phyloP scores from a whole-genome alignment of 53 echinoderm and acorn worm species.

The Apostichopus leukothele region DNA sequence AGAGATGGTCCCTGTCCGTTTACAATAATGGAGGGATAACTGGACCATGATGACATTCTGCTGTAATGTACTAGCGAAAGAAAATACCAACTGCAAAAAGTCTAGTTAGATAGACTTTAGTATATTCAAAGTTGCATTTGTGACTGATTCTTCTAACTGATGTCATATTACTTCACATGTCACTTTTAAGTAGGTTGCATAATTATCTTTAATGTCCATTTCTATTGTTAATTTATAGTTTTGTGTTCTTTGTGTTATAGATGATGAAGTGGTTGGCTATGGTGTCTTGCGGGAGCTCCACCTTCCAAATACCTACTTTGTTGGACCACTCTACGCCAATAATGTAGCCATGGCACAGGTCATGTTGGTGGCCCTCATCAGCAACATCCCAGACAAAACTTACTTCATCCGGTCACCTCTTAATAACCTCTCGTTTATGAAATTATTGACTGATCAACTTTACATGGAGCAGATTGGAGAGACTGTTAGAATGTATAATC shows the following conservation, averaged over 20 bases:
- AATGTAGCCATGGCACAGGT: constrained; percentile 84
- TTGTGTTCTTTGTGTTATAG: constrained; percentile 44
- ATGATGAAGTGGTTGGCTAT: constrained; percentile 78
- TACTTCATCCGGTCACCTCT: constrained; percentile 78
- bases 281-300: constrained; percentile 73
- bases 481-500: constrained; percentile 80
- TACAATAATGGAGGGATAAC: no score
- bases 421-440: constrained; percentile 78
- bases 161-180: no score
- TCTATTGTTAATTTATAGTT: not conserved
- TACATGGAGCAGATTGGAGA: constrained; percentile 80
- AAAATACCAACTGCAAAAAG: no score
- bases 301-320: constrained; percentile 55
- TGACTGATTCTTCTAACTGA: no score
- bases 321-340: constrained; percentile 80
- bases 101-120: no score
- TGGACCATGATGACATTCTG: no score
- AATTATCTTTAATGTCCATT: no score
- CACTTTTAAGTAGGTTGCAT: no score
- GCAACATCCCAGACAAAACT: constrained; percentile 69
- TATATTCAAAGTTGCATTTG: no score
- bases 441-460: constrained; percentile 65
- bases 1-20: no score
- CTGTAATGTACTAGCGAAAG: no score
- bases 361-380: constrained; percentile 71